Conservation (phyloP, 30 jellyfish, hydroid and myxozoan genomes). For the Catostylus mosaicus region DNA sequence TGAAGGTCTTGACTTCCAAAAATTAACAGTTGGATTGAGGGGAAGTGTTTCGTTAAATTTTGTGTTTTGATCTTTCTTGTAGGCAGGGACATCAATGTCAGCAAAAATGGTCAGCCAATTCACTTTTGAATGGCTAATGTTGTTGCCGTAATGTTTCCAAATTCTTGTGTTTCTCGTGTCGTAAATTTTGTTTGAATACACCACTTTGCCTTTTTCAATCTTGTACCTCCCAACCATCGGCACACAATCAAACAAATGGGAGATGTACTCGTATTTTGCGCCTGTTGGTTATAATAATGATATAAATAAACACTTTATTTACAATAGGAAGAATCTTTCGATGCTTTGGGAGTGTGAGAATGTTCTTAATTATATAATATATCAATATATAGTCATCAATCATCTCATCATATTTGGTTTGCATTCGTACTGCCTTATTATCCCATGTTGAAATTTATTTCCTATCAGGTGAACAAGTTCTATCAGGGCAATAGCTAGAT, state of each 20-base stretch:
- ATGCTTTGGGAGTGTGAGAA: no score
- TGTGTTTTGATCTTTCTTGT: background rate
- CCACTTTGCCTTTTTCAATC: slow-evolving; percentile 13
- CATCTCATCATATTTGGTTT: no score
- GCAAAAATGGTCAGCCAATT: slow-evolving; percentile 56
- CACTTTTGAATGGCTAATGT: slow-evolving; percentile 43
- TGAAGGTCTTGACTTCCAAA: slow-evolving; percentile 47
- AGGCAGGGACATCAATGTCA: slow-evolving; percentile 40
- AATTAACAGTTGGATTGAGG: slow-evolving; percentile 39
- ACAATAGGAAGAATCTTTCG: no score
- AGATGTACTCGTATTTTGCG: slow-evolving; percentile 18
- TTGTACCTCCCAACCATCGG: slow-evolving; percentile 72
- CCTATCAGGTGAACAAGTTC: no score
- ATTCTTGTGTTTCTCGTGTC: slow-evolving; percentile 25
- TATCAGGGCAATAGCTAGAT: no score
- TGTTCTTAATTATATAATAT: no score
- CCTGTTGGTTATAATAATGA: no score
- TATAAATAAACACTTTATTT: no score
- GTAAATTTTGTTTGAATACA: slow-evolving; percentile 28
- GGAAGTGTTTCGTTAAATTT: slow-evolving; percentile 41
- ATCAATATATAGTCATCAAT: no score
- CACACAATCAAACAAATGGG: slow-evolving; percentile 63
- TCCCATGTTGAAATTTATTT: no score
- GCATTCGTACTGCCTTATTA: no score
- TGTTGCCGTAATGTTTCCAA: slow-evolving; percentile 45